Percentiles rank a stretch among this genome's conserved stretches.
These are phyloP conservation scores for Nomada goodeniana DNA, from an alignment of 2,888 invertebrate genomes.

Conservation along the genomic window DNA sequence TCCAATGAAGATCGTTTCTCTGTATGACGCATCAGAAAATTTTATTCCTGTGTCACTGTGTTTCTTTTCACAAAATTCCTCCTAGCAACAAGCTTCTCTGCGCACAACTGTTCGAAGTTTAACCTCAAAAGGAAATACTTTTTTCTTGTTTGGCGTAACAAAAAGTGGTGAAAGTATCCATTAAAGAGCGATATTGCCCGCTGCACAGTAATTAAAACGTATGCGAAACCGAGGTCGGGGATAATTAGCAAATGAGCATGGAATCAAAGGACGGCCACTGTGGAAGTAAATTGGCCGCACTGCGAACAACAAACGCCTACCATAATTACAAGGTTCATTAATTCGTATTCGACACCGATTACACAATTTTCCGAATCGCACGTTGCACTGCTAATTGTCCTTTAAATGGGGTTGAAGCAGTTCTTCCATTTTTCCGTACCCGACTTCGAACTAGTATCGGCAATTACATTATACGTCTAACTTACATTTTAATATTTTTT, in stretches of 20 bases:
- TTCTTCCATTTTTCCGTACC: neutral
- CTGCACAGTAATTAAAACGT: slow-evolving; percentile 39
- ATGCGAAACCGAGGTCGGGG: slow-evolving; percentile 18
- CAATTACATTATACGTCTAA: neutral
- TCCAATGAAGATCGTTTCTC: too few species aligned
- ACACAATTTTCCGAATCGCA: slow-evolving; percentile 19
- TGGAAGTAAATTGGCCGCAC: slow-evolving; percentile 49
- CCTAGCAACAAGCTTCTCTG: too few species aligned
- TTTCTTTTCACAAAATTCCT: too few species aligned
- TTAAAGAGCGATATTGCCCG: slow-evolving; percentile 7
- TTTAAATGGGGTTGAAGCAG: slow-evolving; percentile 4
- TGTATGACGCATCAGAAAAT: too few species aligned
- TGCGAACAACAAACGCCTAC: slow-evolving; percentile 32
- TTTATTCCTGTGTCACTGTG: too few species aligned
- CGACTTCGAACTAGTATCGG: slow-evolving; percentile 8
- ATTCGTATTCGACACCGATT: slow-evolving; percentile 26
- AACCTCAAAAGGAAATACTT: neutral
- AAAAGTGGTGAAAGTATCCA: slow-evolving; percentile 6
- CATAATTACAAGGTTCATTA: slow-evolving; percentile 46
- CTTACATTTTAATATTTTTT: neutral
- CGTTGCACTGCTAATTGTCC: slow-evolving; percentile 37
- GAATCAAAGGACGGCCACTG: slow-evolving; percentile 36
- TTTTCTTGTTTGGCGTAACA: neutral
- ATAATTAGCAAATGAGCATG: slow-evolving; percentile 44
- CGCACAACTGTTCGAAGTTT: neutral